Conservation (phyloP, 2,797 vertebrate species). For the Okamejei kenojei region DNA sequence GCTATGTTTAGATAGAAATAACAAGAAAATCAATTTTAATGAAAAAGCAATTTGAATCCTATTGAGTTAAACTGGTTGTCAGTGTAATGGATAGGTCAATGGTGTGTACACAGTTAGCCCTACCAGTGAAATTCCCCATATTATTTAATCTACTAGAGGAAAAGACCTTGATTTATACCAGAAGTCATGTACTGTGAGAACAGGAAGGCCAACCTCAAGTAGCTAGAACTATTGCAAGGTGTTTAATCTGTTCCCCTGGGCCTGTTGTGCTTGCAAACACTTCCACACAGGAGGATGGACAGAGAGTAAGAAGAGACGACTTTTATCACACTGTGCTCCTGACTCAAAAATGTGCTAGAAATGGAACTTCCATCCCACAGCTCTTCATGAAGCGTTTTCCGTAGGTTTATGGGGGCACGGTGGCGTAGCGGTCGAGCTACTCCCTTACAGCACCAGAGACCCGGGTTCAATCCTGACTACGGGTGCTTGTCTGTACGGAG, state of each 20-base stretch:
- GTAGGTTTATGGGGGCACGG: background rate
- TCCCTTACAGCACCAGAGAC: too few relatives aligned
- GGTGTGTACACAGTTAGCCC: slow-evolving; percentile 11
- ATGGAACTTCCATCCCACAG: background rate
- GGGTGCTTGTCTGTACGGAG: too few relatives aligned
- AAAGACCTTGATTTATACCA: background rate
- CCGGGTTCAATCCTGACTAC: too few relatives aligned
- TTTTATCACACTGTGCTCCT: background rate
- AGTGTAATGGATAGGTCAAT: background rate
- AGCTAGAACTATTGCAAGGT: background rate
- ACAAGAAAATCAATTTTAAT: slow-evolving; percentile 31
- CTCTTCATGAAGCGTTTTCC: background rate
- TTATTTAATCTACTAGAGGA: slow-evolving; percentile 29
- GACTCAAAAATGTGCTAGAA: background rate
- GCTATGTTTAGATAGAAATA: slow-evolving; percentile 29
- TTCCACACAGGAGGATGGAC: background rate
- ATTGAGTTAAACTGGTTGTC: slow-evolving; percentile 24
- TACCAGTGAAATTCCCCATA: background rate
- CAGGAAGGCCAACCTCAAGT: background rate
- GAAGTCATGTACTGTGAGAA: background rate
- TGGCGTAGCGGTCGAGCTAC: too few relatives aligned
- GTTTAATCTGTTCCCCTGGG: background rate
- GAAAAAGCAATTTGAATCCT: slow-evolving; percentile 14
- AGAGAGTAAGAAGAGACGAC: background rate
- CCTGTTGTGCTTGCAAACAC: background rate